A percentile compares a stretch with the other conserved stretches of the same genome.
phyloP scores from a whole-genome alignment of 2,888 invertebrate genomes.

The Dynastes hyllus region DNA sequence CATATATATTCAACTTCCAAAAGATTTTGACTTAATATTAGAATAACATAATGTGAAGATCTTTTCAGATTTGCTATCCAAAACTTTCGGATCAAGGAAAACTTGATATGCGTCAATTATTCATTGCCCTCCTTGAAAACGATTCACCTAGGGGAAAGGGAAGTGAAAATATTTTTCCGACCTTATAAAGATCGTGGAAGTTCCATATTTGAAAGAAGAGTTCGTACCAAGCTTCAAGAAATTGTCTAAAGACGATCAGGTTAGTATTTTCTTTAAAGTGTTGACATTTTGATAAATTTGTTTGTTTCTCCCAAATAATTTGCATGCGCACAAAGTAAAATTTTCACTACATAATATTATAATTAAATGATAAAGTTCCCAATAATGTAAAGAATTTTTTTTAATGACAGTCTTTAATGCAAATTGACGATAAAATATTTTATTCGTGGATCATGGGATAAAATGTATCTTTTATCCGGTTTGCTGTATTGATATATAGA shows the following conservation, averaged over 20 bases:
- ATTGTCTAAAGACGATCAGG: conserved; percentile 65
- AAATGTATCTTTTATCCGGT: no score
- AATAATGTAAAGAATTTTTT: neutral
- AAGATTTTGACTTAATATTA: neutral
- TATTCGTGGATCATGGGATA: no score
- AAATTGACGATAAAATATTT: no score
- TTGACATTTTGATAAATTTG: no score
- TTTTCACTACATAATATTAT: no score
- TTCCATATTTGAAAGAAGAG: conserved; percentile 62
- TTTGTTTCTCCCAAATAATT: no score
- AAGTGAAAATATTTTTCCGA: conserved; percentile 61
- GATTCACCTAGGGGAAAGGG: conserved; percentile 64
- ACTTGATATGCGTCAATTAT: conserved; percentile 62
- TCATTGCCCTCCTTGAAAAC: conserved; percentile 63
- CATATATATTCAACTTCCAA: no score
- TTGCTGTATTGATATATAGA: no score
- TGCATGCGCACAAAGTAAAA: no score
- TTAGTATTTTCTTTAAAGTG: conserved; percentile 52
- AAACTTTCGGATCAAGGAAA: conserved; percentile 63
- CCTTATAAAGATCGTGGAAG: conserved; percentile 62
- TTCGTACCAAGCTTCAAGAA: conserved; percentile 65
- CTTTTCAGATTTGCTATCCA: conserved; percentile 63
- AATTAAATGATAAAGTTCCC: neutral
- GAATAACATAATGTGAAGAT: neutral
- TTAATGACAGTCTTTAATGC: neutral